A percentile compares a stretch with the other conserved stretches of the same genome.
Evolutionary conservation across 2,113 vertebrate species (phyloP).

Genomic region (Rana temporaria): DNA sequence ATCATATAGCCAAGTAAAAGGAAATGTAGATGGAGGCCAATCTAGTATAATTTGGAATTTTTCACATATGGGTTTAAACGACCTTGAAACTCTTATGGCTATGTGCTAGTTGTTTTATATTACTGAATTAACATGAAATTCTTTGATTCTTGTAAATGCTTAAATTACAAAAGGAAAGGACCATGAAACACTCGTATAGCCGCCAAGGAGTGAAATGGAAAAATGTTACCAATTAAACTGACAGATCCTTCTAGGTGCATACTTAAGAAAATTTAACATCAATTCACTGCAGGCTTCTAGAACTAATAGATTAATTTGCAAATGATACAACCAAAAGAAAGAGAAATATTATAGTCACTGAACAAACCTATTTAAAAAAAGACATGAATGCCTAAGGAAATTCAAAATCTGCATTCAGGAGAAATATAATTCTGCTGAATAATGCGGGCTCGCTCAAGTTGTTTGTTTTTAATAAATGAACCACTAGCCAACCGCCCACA

Average conservation of each 20-base stretch:
- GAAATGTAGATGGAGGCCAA: too few species aligned
- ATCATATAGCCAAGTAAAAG: too few species aligned
- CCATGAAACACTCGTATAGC: not conserved
- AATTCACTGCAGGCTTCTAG: constrained; percentile 20
- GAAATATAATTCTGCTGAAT: not conserved
- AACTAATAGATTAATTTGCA: constrained; percentile 17
- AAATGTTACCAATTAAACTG: constrained; percentile 21
- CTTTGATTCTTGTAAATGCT: constrained; percentile 1
- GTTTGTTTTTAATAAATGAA: not conserved
- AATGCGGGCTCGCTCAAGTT: not conserved
- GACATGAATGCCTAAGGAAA: constrained; percentile 1
- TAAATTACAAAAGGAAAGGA: constrained; percentile 27
- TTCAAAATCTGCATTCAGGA: not conserved
- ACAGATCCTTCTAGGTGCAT: constrained; percentile 22
- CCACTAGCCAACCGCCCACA: too few species aligned
- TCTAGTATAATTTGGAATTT: too few species aligned
- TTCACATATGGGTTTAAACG: too few species aligned
- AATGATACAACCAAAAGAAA: constrained; percentile 21
- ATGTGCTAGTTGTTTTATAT: too few species aligned
- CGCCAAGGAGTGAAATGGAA: not conserved
- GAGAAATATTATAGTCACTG: constrained; percentile 16
- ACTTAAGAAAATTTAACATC: constrained; percentile 30
- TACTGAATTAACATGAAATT: too few species aligned
- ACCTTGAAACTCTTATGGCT: too few species aligned
- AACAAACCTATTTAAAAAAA: constrained; percentile 10